Conservation (phyloP, 2,113 vertebrate species). For the Hoplias malabaricus region DNA sequence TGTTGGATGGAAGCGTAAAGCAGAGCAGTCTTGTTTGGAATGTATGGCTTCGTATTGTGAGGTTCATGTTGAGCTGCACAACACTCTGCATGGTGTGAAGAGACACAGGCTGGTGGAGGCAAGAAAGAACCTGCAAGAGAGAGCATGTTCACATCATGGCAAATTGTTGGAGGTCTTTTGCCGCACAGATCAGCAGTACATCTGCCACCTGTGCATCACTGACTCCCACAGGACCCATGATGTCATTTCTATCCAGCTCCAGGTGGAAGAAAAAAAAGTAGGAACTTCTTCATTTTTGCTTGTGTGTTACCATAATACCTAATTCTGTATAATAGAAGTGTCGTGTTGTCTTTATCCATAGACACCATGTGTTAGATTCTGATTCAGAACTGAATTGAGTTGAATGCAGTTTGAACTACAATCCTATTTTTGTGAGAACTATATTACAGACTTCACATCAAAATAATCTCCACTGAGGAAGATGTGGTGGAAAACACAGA, state of each 20-base stretch:
- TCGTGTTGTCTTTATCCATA: too few relatives aligned
- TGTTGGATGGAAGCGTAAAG: slow-evolving; percentile 32
- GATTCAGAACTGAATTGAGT: too few relatives aligned
- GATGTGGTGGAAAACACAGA: too few relatives aligned
- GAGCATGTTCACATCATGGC: slow-evolving; percentile 27
- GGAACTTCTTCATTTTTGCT: background rate
- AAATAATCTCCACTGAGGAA: too few relatives aligned
- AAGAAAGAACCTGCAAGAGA: background rate
- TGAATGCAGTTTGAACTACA: too few relatives aligned
- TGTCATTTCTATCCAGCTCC: background rate
- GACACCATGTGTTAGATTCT: too few relatives aligned
- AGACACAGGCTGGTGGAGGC: slow-evolving; percentile 33
- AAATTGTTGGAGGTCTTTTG: slow-evolving; percentile 38
- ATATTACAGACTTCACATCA: too few relatives aligned
- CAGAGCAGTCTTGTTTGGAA: slow-evolving; percentile 32
- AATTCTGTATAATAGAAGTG: too few relatives aligned
- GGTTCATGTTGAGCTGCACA: slow-evolving; percentile 33
- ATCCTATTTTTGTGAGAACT: too few relatives aligned
- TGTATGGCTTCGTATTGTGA: slow-evolving; percentile 34
- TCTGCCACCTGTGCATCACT: slow-evolving; percentile 44
- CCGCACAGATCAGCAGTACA: slow-evolving; percentile 35
- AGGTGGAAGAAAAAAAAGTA: slow-evolving; percentile 24
- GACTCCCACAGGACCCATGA: slow-evolving; percentile 33
- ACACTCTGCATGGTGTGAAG: slow-evolving; percentile 21
- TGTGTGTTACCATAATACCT: too few relatives aligned